Evolutionary conservation across 1,140 invertebrate genomes (phyloP), one percentile per base, ranked within the genome.

Genomic region (Antheraea pernyi): DNA sequence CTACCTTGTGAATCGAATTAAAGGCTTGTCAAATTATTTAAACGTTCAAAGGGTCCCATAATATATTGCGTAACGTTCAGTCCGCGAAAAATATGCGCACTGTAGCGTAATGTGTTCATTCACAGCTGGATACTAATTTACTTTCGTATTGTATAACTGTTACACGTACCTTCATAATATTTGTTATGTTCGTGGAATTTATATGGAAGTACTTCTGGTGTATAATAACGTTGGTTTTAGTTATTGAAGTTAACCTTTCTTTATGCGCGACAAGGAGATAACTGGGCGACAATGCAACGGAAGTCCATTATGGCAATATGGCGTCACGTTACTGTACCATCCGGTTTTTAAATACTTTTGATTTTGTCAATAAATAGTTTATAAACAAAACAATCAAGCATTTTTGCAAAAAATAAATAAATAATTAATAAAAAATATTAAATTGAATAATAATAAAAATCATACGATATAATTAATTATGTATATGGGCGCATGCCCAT

Each of bases 51-150:
- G 59, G 37, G 30, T n/a, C 18, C 37, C 61, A 36, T 8, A 63
- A 63, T 37, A 63, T 63, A 63, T 63, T 63, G 61, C 37, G 37
- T 36, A 37, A 63, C 61, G 7, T 63, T 63, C 6, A 22, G 36
- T 37, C 7, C 61, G 37, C 8, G 61, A 16, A 13, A 62, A 48
- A 63, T 37, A 63, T 36, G 19, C 3, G 61, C n/a, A 30, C 36
- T 63, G 61, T 37, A 36, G 37, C 37, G 18, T 37, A 63, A 63
- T 63, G 30, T 37, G 22, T n/a, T 63, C 61, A 6, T 53, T 53
- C 46, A 13, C 46, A 53, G 46, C 46, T 53, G 46, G 46, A 53
- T 53, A 53, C 46, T 53, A 53, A 53, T 53, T 13, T 13, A 53
- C 46, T 53, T 53, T 53, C 46, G 46, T 13, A n/a, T 53, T 53